Base-by-base conservation (phyloP, 2,888 invertebrate genomes). In the Melanostoma mellinum region DNA sequence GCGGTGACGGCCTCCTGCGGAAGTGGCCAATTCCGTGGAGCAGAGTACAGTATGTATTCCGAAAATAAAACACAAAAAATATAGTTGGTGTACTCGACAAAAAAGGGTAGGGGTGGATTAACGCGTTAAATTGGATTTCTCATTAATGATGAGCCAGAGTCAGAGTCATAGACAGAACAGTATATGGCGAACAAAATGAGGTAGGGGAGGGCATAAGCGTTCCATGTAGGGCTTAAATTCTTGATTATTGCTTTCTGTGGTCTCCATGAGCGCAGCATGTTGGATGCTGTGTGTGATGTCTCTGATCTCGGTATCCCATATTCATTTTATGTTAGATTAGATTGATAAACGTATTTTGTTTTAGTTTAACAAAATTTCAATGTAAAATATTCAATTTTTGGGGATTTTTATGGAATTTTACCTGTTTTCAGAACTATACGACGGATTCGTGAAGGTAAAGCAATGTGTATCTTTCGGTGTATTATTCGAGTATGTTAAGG, bases 121-220 rank as follows among this genome's bases (percentile, higher is more conserved):
- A 84, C 84, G 84, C 84, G 74, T 84, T 84, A 74, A 84, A 84
- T 84, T 84, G 79, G 74, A 79, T 84, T 84, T 84, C 74, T 79
- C 84, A 84, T 84, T 74, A 84, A 67, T 84, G 84, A 71, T 61
- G 65, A 79, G 79, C 69, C 9, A 55, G 44, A 40, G 35, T 3
- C 3, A 3, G 3, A 30, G 40, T 9, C n/a, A 33, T 20, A 20
- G 20, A 20, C 20, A 20, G 0, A 20, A 20, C 20, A 20, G 20
- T 20, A 20, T 20, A 20, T 0, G 20, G 1, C 20, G 20, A 20
- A 20, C 20, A 20, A 20, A 20, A 20, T 20, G 20, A 20, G 20
- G 20, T 20, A 20, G 20, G 20, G 20, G 20, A 20, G 20, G 20
- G 20, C 20, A 20, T 20, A 20, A 20, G 20, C 20, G 20, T 20